phyloP scores from a whole-genome alignment of 1,140 invertebrate species.

The Bombyx mori region ASM3026992v2 NC_085110.1:4518501-4519000 shows the following conservation, averaged over 20 bases:
- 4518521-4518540: no score
- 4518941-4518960: slow-evolving; percentile 96
- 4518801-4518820: no score
- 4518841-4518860: slow-evolving; percentile 5
- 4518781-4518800: no score
- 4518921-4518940: slow-evolving; percentile 69
- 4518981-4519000: slow-evolving; percentile 98
- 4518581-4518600: no score
- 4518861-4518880: neutral
- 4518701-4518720: slow-evolving; percentile 35
- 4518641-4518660: slow-evolving; percentile 2
- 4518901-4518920: neutral
- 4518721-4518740: slow-evolving; percentile 29
- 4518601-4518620: no score
- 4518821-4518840: neutral
- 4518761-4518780: slow-evolving; percentile 24
- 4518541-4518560: no score
- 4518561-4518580: no score
- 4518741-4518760: slow-evolving; percentile 24
- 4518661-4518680: slow-evolving; percentile 9
- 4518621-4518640: neutral
- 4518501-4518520: no score
- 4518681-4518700: slow-evolving; percentile 34
- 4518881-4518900: neutral
- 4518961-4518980: slow-evolving; percentile 97